A percentile compares a stretch with the other conserved stretches of the same genome.
Evolutionary conservation across 2,797 vertebrate genomes (phyloP).

Genomic region (Alosa sapidissima): DNA sequence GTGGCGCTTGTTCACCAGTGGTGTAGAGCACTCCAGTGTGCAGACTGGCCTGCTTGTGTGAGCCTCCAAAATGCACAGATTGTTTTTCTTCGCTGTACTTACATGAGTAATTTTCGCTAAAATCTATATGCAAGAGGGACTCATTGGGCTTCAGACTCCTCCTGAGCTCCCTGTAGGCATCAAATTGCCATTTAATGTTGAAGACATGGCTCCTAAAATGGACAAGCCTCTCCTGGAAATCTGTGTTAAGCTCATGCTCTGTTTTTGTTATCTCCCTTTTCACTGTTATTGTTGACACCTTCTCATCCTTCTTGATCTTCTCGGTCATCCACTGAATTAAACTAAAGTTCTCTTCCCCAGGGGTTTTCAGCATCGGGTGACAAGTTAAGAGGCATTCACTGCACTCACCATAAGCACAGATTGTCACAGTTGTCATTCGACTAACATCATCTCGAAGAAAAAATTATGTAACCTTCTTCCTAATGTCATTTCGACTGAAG

Average conservation of each 20-base stretch:
- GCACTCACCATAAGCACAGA: too few species aligned
- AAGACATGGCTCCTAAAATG: conserved; percentile 3
- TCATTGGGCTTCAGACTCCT: conserved; percentile 16
- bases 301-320: too few species aligned
- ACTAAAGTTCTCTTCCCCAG: too few species aligned
- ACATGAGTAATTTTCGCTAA: conserved; percentile 34
- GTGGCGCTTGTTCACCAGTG: too few species aligned
- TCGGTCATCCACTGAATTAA: too few species aligned
- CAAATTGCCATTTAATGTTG: conserved; percentile 30
- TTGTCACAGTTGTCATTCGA: too few species aligned
- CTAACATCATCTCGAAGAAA: too few species aligned
- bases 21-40: too few species aligned
- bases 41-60: conserved; percentile 6
- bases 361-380: too few species aligned
- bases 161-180: conserved; percentile 5
- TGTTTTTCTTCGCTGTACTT: conserved; percentile 25
- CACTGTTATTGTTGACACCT: conserved; percentile 12
- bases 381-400: too few species aligned
- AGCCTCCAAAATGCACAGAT: conserved; percentile 25
- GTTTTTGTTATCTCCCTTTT: conserved; percentile 10
- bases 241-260: conserved; percentile 7
- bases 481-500: too few species aligned
- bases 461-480: too few species aligned
- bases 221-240: conserved; percentile 21
- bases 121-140: conserved; percentile 22